Evolutionary conservation across 2,113 vertebrate genomes (phyloP), one percentile per base, ranked within the genome.

Genomic region (Anhinga anhinga): DNA sequence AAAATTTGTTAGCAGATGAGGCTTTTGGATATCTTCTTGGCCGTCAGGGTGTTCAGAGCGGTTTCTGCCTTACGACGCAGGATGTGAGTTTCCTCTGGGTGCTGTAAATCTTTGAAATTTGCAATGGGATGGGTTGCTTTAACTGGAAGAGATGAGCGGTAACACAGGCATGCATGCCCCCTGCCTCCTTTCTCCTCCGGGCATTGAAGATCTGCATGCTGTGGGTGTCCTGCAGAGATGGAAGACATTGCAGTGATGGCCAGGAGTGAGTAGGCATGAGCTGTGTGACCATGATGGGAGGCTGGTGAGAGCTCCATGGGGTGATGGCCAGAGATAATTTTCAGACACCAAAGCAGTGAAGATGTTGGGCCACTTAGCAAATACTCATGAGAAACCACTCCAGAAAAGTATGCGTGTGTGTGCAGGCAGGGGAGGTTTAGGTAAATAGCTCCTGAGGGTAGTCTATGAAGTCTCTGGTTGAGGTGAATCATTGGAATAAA

Each of bases 1-100:
- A 86, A 42, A 94, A 88, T 89, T 50, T 89, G 53, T 83, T 92
- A 94, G 38, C 69, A 88, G 77, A 84, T 80, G 78, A 91, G 78
- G 22, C 53, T 73, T 90, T 85, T 77, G 78, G 78, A n/a, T 95
- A 72, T 59, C 70, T 93, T 91, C 40, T 86, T 4, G 1, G 34
- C 0, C 6, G 67, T 86, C 38, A 42, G 72, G 53, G 65, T 30
- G 34, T 81, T 95, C 59, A 53, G 86, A 92, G 63, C 2, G 1
- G 56, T 76, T 90, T 94, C 3, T 91, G 42, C 47, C 63, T 80
- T 40, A 27, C 1, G 0, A 10, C 0, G 1, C 52, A 85, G 84
- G 49, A 80, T 94, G 62, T 88, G 66, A 69, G 73, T 76, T 69
- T 93, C 91, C 87, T 91, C 40, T 72, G 70, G 49, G 70, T 87